Evolutionary conservation across 2,113 vertebrate species (phyloP).

Genomic region (Corythornis madagascariensis): DNA sequence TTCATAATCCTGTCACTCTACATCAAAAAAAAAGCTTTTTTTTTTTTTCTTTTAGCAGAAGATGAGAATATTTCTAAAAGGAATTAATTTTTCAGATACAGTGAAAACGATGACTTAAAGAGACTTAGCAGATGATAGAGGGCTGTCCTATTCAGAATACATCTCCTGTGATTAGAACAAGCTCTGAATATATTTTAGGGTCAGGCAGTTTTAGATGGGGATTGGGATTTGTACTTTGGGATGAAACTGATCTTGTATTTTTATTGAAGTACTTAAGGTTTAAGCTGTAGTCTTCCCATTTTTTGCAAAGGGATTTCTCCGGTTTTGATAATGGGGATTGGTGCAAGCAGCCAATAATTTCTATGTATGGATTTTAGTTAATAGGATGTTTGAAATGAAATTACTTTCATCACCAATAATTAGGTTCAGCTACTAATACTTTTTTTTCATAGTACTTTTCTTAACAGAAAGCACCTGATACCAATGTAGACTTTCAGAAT

Average conservation of each 20-base stretch:
- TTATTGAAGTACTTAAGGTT: constrained; percentile 74
- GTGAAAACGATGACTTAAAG: constrained; percentile 76
- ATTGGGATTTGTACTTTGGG: constrained; percentile 70
- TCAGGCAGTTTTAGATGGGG: constrained; percentile 72
- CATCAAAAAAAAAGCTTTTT: constrained; percentile 74
- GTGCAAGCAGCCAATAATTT: constrained; percentile 59
- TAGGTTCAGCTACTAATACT: constrained; percentile 33
- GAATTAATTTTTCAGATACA: constrained; percentile 83
- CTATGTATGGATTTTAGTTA: constrained; percentile 70
- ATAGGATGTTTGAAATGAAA: constrained; percentile 68
- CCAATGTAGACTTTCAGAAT: not conserved
- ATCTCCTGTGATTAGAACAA: constrained; percentile 77
- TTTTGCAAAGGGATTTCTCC: constrained; percentile 67
- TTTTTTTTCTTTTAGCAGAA: constrained; percentile 70
- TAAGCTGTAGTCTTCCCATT: constrained; percentile 65
- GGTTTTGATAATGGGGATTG: constrained; percentile 59
- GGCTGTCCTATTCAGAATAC: constrained; percentile 63
- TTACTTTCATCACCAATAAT: constrained; percentile 51
- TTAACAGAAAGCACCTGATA: not conserved
- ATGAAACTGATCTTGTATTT: constrained; percentile 79
- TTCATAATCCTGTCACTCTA: constrained; percentile 80
- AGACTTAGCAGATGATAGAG: constrained; percentile 73
- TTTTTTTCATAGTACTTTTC: constrained; percentile 13
- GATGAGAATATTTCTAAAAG: constrained; percentile 84
- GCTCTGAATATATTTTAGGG: constrained; percentile 70